Conservation (phyloP, 2,888 invertebrate species). For the Folsomia manolachei region DNA sequence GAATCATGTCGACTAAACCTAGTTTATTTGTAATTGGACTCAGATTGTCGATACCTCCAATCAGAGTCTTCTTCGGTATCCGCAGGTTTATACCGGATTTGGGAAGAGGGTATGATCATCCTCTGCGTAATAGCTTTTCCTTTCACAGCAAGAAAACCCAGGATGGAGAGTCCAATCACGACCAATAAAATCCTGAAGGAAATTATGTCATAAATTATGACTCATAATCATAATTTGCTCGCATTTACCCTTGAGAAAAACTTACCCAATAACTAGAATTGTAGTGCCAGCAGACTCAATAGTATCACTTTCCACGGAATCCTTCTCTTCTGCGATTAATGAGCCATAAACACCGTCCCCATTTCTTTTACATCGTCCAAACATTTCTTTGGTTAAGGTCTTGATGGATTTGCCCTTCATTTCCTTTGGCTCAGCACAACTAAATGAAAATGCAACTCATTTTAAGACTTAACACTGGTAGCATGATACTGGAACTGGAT, state of each 20-base stretch:
- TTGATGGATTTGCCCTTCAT: conserved; percentile 31
- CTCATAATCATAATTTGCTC: no score
- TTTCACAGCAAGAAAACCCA: conserved; percentile 45
- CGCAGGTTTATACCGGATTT: conserved; percentile 48
- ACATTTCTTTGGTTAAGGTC: conserved; percentile 30
- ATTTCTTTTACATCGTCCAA: conserved; percentile 35
- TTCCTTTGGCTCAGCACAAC: conserved; percentile 43
- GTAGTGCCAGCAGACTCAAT: conserved; percentile 37
- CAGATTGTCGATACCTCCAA: neutral
- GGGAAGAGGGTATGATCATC: conserved; percentile 35
- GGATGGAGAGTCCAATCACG: conserved; percentile 40
- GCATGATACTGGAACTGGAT: no score
- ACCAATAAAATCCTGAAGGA: conserved; percentile 41
- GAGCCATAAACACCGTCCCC: conserved; percentile 12
- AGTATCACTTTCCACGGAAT: conserved; percentile 18
- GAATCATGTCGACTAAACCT: no score
- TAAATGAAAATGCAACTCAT: conserved; percentile 17
- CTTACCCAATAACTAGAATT: conserved; percentile 44
- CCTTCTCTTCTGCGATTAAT: conserved; percentile 22
- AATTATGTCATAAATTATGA: no score
- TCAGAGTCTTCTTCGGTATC: conserved; percentile 34
- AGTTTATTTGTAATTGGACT: neutral
- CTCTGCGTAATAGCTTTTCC: conserved; percentile 45
- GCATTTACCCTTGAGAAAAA: neutral
- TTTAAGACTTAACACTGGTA: neutral